A percentile compares a stretch with the other conserved stretches of the same genome.
phyloP scores from a whole-genome alignment of 1,140 invertebrate species.

The Magallana angulata region DNA sequence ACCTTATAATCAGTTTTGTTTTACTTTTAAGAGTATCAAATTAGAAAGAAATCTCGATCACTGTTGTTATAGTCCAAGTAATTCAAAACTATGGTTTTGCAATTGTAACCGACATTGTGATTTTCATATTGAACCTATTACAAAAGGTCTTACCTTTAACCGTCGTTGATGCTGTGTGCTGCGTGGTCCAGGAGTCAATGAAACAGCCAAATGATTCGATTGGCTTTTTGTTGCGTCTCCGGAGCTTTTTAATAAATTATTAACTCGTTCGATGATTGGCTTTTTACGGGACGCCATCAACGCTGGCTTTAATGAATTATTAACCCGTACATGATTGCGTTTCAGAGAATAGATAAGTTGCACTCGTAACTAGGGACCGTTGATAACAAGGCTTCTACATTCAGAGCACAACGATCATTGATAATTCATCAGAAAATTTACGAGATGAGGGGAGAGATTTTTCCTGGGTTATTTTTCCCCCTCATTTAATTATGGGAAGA shows the following conservation, averaged over 20 bases:
- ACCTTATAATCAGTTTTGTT: no score
- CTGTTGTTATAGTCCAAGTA: no score
- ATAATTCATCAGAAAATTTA: constrained; percentile 26
- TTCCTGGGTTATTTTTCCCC: not conserved
- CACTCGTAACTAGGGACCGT: constrained; percentile 6
- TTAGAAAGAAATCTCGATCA: no score
- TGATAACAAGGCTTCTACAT: constrained; percentile 23
- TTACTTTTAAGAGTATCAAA: no score
- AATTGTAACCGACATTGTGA: no score
- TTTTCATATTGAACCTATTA: not conserved
- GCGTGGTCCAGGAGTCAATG: not conserved
- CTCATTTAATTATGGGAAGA: not conserved
- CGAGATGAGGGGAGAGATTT: constrained; percentile 12
- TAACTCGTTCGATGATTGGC: constrained; percentile 35
- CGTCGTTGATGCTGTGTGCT: not conserved
- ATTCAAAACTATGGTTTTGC: no score
- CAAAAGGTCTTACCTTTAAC: not conserved
- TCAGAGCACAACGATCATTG: not conserved
- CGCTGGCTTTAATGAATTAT: constrained; percentile 8
- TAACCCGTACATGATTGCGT: constrained; percentile 12
- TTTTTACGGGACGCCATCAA: constrained; percentile 19
- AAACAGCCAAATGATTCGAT: constrained; percentile 8
- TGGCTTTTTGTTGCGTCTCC: constrained; percentile 15
- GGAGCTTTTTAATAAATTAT: constrained; percentile 19
- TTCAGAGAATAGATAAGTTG: constrained; percentile 13